These are phyloP conservation scores for Echeneis naucrates DNA, from an alignment of 2,797 vertebrate species.

Conservation along the genomic window DNA sequence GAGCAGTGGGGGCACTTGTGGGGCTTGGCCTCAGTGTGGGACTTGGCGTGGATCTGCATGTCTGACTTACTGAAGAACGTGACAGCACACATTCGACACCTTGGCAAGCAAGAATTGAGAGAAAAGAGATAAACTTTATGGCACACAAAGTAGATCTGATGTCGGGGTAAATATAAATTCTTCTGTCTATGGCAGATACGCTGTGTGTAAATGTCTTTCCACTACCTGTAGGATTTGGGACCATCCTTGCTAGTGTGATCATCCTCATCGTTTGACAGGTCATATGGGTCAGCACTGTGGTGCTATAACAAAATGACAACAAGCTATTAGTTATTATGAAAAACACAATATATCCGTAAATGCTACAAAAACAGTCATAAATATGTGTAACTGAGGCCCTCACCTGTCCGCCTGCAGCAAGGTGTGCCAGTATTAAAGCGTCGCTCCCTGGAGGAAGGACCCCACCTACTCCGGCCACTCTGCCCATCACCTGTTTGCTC, in stretches of 20 bases:
- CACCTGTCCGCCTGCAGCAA: conserved; percentile 86
- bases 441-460: conserved; percentile 83
- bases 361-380: background rate
- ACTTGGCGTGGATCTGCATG: conserved; percentile 99
- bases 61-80: conserved; percentile 99
- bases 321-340: background rate
- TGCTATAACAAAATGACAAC: conserved; percentile 70
- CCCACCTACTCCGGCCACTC: conserved; percentile 83
- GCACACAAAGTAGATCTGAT: background rate
- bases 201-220: background rate
- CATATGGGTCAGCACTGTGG: conserved; percentile 89
- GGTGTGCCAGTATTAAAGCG: conserved; percentile 85
- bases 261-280: conserved; percentile 95
- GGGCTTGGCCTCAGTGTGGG: conserved; percentile 92
- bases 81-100: conserved; percentile 98
- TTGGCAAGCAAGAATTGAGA: conserved; percentile 59
- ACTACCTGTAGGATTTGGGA: conserved; percentile 94
- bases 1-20: conserved; percentile 99
- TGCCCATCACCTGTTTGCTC: conserved; percentile 90
- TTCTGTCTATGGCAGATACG: background rate
- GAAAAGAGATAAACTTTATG: conserved; percentile 31
- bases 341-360: background rate
- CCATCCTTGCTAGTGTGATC: conserved; percentile 93
- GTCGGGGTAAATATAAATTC: background rate
- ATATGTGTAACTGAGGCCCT: background rate